Evolutionary conservation across 2,797 vertebrate species (phyloP).

Genomic region (Emys orbicularis): DNA sequence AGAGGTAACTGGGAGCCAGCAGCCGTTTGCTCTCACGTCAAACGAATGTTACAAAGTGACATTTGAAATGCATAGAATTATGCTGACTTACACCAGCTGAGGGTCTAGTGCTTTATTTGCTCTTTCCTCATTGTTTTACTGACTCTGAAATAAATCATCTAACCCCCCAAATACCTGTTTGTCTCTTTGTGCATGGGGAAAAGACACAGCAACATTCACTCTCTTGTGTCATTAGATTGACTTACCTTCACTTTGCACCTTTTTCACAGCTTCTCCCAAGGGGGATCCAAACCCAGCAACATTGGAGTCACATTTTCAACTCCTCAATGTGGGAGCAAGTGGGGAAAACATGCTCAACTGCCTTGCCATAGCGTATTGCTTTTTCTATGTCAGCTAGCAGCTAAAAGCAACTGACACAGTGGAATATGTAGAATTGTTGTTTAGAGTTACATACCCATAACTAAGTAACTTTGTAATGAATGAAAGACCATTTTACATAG

Average conservation of each 20-base stretch:
- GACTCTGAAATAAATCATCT: background rate
- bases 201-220: background rate
- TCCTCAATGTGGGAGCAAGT: background rate
- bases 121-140: background rate
- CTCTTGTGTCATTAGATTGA: background rate
- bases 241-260: background rate
- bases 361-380: conserved; percentile 1
- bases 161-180: background rate
- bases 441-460: conserved; percentile 68
- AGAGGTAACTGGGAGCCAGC: background rate
- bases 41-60: background rate
- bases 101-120: no score
- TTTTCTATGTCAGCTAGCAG: conserved; percentile 42
- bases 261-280: background rate
- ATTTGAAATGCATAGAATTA: no score
- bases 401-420: conserved; percentile 60
- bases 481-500: conserved; percentile 63
- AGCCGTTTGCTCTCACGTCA: background rate
- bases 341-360: conserved; percentile 18
- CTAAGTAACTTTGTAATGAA: conserved; percentile 75
- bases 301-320: conserved; percentile 9
- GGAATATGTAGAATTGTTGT: conserved; percentile 54
- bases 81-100: no score
- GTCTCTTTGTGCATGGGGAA: background rate
- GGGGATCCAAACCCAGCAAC: background rate